Evolutionary conservation across 2,888 invertebrate genomes (phyloP).

Genomic region (Aelia acuminata): DNA sequence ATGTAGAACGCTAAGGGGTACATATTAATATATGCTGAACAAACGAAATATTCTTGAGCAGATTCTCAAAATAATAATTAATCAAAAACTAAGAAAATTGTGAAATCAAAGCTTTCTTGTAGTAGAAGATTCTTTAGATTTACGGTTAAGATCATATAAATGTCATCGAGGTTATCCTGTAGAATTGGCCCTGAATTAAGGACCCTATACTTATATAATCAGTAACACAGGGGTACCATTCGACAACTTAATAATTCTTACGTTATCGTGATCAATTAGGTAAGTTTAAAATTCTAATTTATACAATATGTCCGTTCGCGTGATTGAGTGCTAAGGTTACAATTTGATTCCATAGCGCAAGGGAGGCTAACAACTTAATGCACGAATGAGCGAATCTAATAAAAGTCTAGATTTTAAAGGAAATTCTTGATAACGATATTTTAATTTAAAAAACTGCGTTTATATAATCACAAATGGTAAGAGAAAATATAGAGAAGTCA

Average conservation of each 20-base stretch:
- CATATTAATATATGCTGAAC: no score
- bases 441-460: no score
- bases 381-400: background rate
- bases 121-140: background rate
- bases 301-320: conserved; percentile 28
- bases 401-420: background rate
- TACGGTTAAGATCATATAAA: background rate
- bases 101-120: background rate
- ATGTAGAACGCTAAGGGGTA: no score
- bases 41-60: no score
- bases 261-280: background rate
- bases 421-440: background rate
- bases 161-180: no score
- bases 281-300: conserved; percentile 27
- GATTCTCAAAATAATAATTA: no score
- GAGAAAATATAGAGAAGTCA: no score
- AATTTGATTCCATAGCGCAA: background rate
- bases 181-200: background rate
- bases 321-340: background rate
- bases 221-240: background rate
- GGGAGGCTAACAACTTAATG: background rate
- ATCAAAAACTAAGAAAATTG: no score
- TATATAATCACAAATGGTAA: no score
- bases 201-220: background rate
- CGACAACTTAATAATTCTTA: background rate